A percentile compares a stretch with the other conserved stretches of the same genome.
Evolutionary conservation across 2,888 invertebrate species (phyloP).

Genomic region (Mesorhabditis spiculigera): DNA sequence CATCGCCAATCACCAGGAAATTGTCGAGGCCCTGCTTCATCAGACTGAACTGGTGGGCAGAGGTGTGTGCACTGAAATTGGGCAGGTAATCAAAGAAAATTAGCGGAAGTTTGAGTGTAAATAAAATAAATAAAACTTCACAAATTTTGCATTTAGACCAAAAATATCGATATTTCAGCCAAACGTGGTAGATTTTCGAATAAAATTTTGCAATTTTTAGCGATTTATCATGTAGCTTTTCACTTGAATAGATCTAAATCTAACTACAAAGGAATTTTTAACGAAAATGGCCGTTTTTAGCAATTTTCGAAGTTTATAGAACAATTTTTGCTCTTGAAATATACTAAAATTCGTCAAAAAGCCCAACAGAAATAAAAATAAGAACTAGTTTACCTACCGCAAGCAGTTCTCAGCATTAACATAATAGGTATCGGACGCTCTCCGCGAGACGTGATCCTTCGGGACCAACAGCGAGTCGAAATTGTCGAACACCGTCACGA

Average conservation of each 20-base stretch:
- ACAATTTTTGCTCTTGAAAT: too few species aligned
- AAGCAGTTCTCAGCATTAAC: conserved; percentile 76
- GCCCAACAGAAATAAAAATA: too few species aligned
- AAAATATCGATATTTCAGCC: not conserved
- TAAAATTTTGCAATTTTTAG: not conserved
- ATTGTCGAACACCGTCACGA: conserved; percentile 83
- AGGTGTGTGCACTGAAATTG: conserved; percentile 42
- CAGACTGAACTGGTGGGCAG: conserved; percentile 69
- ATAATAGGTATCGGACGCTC: conserved; percentile 82
- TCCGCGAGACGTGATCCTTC: conserved; percentile 75
- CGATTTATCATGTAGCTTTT: too few species aligned
- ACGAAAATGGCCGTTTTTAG: too few species aligned
- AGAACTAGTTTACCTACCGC: too few species aligned
- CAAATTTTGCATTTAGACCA: not conserved
- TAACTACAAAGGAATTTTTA: too few species aligned
- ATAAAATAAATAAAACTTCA: too few species aligned
- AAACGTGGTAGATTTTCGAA: too few species aligned
- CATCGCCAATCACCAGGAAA: conserved; percentile 89
- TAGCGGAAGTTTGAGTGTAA: not conserved
- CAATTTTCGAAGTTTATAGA: too few species aligned
- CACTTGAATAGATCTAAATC: too few species aligned
- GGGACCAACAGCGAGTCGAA: conserved; percentile 87
- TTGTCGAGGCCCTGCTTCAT: conserved; percentile 72
- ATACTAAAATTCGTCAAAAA: too few species aligned
- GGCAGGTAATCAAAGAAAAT: not conserved